Base-by-base conservation (phyloP, 2,888 invertebrate species). In the Ennomos quercinarius region DNA sequence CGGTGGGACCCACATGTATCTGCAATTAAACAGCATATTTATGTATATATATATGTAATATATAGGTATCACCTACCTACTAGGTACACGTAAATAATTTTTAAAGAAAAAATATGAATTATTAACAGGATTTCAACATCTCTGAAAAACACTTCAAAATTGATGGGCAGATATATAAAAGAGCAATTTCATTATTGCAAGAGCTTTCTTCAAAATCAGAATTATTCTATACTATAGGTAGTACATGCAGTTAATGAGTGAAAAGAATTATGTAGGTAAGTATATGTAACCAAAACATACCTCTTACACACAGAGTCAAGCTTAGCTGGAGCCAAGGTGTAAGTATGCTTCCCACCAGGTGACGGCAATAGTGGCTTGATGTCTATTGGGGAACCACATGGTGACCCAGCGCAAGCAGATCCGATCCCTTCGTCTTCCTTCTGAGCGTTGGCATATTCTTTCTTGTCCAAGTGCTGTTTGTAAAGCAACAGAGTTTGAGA, bases 301-400 rank as follows among this genome's bases (percentile, higher is more conserved):
- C 86, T 84, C 64, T 85, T 89, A 62, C 91, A 91, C 80, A 91
- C 81, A 0, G 89, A 77, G 39, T 90, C 89, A 39, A 92, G 83
- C 68, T 86, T 90, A 63, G 86, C 85, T 60, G 91, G 87, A 57
- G 90, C 85, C 68, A 85, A 60, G 13, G 73, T 72, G 70, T 84
- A 87, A 45, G 72, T 70, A 9, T 81, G 78, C 40, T 71, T 59
- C 12, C 58, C n/a, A 49, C 52, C 11, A 65, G 50, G 44, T 54
- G 12, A 63, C 27, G 46, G 62, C 48, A 61, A 69, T 37, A 55
- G 53, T 9, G 74, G 63, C 61, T 78, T 79, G 2, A 67, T 59
- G 38, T 80, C 78, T 0, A 72, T 71, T 8, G 85, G 84, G 1
- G 90, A 89, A 8, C 78, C 83, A 72, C 84, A 84, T 0, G 76